phyloP scores from a whole-genome alignment of 2,888 invertebrate genomes.

The Dasysyrphus tricinctus region DNA sequence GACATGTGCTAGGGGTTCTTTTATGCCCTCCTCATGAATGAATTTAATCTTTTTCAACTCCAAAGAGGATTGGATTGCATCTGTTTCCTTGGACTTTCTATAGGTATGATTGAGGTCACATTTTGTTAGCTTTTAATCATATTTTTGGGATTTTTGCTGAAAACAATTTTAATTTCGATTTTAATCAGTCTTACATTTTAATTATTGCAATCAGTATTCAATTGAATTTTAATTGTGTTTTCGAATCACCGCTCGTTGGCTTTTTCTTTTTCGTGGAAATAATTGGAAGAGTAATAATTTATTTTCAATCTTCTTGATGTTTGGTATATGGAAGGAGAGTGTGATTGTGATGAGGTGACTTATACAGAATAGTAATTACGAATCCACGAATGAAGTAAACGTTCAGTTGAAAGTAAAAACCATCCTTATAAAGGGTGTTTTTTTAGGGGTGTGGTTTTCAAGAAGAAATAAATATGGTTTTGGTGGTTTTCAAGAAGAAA shows the following conservation, averaged over 20 bases:
- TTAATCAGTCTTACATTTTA: conserved; percentile 17
- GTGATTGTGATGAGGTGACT: conserved; percentile 9
- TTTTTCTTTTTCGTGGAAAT: not conserved
- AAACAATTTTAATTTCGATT: conserved; percentile 22
- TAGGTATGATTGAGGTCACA: not conserved
- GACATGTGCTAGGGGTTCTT: conserved; percentile 12
- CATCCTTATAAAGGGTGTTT: too few relatives aligned
- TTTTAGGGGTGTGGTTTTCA: too few relatives aligned
- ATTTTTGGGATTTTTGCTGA: not conserved
- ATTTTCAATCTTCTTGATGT: conserved; percentile 25
- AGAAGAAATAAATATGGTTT: too few relatives aligned
- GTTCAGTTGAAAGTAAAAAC: not conserved
- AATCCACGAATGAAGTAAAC: not conserved
- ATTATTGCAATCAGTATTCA: conserved; percentile 26
- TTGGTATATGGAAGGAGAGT: not conserved
- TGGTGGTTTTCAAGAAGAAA: too few relatives aligned
- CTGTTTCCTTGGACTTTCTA: not conserved
- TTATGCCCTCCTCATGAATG: conserved; percentile 1
- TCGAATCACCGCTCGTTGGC: not conserved
- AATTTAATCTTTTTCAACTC: conserved; percentile 11
- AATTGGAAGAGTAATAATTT: conserved; percentile 32
- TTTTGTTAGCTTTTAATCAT: conserved; percentile 11
- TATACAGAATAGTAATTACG: conserved; percentile 12
- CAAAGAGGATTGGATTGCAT: not conserved
- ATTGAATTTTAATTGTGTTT: conserved; percentile 37